Conservation (phyloP, 2,113 vertebrate genomes). For the Chloebia gouldiae region DNA sequence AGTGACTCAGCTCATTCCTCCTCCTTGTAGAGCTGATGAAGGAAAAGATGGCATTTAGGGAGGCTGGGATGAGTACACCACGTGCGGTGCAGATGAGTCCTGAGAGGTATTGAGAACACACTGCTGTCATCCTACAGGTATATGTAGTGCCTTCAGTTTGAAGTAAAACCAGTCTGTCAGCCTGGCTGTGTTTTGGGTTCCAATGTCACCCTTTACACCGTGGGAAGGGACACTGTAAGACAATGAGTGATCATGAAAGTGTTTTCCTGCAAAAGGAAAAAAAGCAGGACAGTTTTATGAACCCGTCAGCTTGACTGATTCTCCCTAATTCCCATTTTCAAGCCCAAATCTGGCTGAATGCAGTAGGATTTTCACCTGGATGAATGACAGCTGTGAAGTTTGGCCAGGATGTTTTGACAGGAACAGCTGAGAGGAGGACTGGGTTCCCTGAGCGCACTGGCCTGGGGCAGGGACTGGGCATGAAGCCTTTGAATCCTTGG, state of each 20-base stretch:
- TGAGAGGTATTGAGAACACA: accelerated
- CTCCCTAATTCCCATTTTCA: not conserved
- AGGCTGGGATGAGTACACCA: not conserved
- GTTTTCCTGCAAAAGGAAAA: not conserved
- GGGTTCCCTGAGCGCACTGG: not conserved
- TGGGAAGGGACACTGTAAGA: not conserved
- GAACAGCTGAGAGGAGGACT: not conserved
- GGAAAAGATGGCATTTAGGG: not conserved
- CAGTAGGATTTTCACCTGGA: not conserved
- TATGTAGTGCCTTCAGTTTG: accelerated
- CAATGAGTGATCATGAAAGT: accelerated
- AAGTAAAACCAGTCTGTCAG: accelerated
- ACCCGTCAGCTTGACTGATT: not conserved
- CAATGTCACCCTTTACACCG: accelerated
- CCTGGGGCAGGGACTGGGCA: not conserved
- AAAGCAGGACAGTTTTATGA: not conserved
- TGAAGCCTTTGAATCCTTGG: not conserved
- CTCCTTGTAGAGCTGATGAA: not conserved
- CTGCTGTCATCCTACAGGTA: not conserved
- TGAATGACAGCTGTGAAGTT: not conserved
- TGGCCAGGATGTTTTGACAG: not conserved
- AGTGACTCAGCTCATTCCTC: conserved; percentile 23
- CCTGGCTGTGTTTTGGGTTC: not conserved
- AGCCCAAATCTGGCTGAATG: not conserved
- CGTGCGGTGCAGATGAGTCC: accelerated